Conservation (phyloP, 2,113 vertebrate species). For the Epinephelus moara region DNA sequence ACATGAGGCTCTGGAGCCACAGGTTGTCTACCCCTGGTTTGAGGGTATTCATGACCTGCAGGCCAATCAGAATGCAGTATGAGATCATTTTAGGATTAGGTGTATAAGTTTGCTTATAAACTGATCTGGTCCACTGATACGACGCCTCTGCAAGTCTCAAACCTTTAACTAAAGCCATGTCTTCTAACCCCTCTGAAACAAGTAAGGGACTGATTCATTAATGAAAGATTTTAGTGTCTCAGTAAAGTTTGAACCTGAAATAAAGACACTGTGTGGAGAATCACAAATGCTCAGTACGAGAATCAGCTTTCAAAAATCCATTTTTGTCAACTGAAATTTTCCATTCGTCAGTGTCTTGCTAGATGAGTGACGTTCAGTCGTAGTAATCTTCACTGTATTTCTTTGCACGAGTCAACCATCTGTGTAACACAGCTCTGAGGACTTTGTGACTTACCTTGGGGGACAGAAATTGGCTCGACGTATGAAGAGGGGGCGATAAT, state of each 20-base stretch:
- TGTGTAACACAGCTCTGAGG: slow-evolving; percentile 47
- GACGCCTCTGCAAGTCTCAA: not conserved
- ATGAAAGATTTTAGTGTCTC: not conserved
- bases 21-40: no score
- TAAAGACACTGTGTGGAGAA: not conserved
- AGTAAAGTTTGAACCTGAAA: slow-evolving; percentile 5
- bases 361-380: slow-evolving; percentile 9
- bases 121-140: not conserved
- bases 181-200: not conserved
- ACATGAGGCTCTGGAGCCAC: no score
- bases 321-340: not conserved
- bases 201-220: not conserved
- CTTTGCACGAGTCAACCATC: slow-evolving; percentile 59
- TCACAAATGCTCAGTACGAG: not conserved
- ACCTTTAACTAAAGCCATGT: not conserved
- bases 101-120: not conserved
- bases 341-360: not conserved
- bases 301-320: not conserved
- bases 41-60: no score
- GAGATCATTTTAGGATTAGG: not conserved
- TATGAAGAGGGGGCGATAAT: slow-evolving; percentile 64
- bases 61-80: not conserved
- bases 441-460: slow-evolving; percentile 60
- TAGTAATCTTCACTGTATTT: slow-evolving; percentile 32
- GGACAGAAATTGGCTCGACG: slow-evolving; percentile 56